These are phyloP conservation scores for Saccostrea glomerata DNA, from an alignment of 1,140 invertebrate species.

Conservation along the genomic window DNA sequence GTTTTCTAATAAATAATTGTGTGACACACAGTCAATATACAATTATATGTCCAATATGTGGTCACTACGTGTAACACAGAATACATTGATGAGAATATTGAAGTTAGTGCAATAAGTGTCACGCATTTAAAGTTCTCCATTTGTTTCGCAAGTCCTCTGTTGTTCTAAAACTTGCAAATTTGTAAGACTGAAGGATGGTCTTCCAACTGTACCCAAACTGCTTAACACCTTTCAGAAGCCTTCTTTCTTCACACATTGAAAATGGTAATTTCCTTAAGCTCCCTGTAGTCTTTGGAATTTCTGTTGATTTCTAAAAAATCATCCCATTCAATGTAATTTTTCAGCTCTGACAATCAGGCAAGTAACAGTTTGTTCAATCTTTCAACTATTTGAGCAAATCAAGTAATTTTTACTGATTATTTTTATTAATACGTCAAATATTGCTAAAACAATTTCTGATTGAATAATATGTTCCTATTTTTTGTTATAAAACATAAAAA, in stretches of 20 bases:
- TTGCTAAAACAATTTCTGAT: neutral
- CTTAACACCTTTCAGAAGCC: conserved; percentile 67
- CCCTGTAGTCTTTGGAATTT: neutral
- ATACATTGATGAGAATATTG: neutral
- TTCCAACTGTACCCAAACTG: conserved; percentile 72
- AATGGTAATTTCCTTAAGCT: conserved; percentile 57
- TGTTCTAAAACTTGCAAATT: conserved; percentile 65
- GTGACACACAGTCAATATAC: too few relatives aligned
- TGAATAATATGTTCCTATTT: neutral
- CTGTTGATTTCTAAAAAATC: neutral
- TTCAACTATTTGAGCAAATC: too few relatives aligned
- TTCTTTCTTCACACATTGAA: conserved; percentile 72
- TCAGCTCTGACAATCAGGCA: neutral
- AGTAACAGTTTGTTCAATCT: too few relatives aligned
- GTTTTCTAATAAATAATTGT: too few relatives aligned
- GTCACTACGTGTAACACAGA: neutral
- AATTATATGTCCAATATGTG: too few relatives aligned
- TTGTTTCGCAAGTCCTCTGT: conserved; percentile 67
- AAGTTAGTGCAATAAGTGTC: neutral
- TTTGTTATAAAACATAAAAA: neutral
- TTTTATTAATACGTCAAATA: neutral
- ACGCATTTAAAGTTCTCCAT: conserved; percentile 68
- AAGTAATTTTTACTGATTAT: neutral
- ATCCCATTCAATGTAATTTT: neutral
- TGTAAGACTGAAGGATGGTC: conserved; percentile 63